phyloP scores from a whole-genome alignment of 2,888 invertebrate species.

The Acrobasis repandana region DNA sequence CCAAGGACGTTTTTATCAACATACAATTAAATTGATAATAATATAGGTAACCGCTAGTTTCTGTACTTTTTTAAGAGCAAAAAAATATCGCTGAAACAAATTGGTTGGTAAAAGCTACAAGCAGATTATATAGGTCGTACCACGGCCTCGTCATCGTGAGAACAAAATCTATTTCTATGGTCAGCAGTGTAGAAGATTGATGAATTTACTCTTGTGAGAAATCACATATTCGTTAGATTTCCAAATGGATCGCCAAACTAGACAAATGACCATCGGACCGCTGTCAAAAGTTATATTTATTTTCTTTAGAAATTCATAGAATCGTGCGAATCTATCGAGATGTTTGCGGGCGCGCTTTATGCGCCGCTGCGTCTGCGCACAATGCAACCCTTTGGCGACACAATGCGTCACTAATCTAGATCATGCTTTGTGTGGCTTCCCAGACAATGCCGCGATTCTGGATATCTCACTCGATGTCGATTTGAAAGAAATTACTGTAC shows the following conservation, averaged over 20 bases:
- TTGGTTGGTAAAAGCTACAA: too few relatives aligned
- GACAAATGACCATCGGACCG: conserved; percentile 33
- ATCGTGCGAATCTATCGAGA: conserved; percentile 47
- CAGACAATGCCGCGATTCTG: conserved; percentile 42
- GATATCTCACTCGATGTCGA: conserved; percentile 62
- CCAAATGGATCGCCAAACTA: conserved; percentile 20
- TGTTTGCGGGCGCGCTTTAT: conserved; percentile 53
- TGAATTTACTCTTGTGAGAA: background rate
- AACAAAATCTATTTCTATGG: background rate
- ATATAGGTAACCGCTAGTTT: too few relatives aligned
- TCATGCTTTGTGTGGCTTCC: conserved; percentile 53
- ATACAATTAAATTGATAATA: too few relatives aligned
- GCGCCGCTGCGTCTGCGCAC: conserved; percentile 46
- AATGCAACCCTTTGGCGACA: conserved; percentile 69
- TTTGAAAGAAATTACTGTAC: conserved; percentile 46
- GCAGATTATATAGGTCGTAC: too few relatives aligned
- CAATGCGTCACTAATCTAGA: conserved; percentile 73
- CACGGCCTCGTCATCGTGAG: too few relatives aligned
- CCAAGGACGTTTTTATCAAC: too few relatives aligned
- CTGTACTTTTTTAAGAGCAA: too few relatives aligned
- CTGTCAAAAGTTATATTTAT: conserved; percentile 54
- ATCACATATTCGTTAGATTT: background rate
- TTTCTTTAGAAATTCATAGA: conserved; percentile 61
- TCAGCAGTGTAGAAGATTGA: background rate
- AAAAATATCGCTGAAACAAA: too few relatives aligned